Percentiles rank a stretch among this genome's conserved stretches.
Evolutionary conservation across 2,888 invertebrate genomes (phyloP).

Genomic region (Lamellibrachia columna): DNA sequence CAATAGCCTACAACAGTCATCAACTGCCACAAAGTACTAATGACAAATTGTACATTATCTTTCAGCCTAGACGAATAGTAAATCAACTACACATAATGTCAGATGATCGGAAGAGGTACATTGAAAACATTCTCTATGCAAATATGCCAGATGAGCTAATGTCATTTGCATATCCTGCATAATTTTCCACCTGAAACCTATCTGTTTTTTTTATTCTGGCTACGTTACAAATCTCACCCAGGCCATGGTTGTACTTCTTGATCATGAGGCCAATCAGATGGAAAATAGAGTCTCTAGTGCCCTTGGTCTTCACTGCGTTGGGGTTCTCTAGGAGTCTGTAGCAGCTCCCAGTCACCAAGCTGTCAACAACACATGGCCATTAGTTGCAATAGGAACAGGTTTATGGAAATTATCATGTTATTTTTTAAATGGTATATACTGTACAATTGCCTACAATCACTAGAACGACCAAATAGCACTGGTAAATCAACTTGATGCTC

Average conservation of each 20-base stretch:
- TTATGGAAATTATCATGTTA: no score
- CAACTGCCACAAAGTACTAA: no score
- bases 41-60: no score
- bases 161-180: not conserved
- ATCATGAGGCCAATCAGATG: slow-evolving; percentile 84
- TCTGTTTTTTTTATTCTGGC: not conserved
- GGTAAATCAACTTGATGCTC: not conserved
- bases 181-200: not conserved
- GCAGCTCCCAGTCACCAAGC: slow-evolving; percentile 78
- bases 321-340: slow-evolving; percentile 73
- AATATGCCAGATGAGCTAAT: not conserved
- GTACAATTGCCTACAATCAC: not conserved
- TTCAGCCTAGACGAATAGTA: no score
- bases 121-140: not conserved
- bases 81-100: no score
- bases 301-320: slow-evolving; percentile 68
- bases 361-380: slow-evolving; percentile 63
- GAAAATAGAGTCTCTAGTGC: slow-evolving; percentile 77
- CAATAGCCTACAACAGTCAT: no score
- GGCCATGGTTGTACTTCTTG: slow-evolving; percentile 83
- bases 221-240: slow-evolving; percentile 65
- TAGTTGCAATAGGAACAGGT: not conserved
- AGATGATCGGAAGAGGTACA: no score
- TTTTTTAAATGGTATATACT: not conserved
- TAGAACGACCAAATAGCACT: not conserved